A percentile compares a stretch with the other conserved stretches of the same genome.
Conservation (phyloP, 2,888 invertebrate species). For the Copidosoma aretas region DNA sequence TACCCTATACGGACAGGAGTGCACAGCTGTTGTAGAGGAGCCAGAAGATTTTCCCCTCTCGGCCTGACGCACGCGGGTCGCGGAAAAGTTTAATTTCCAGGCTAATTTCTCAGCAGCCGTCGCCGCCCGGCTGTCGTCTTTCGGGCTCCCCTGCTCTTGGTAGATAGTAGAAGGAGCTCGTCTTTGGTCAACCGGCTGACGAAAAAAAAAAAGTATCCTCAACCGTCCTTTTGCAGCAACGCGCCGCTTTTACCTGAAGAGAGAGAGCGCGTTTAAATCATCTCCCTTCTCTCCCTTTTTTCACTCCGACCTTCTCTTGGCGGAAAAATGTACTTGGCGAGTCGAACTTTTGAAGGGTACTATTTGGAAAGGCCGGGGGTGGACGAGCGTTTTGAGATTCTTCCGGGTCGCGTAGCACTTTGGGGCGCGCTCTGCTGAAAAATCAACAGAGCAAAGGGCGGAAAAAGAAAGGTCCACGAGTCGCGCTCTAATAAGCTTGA, state of each 20-base stretch:
- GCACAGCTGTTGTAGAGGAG: background rate
- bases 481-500: no score
- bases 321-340: no score
- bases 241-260: constrained; percentile 5
- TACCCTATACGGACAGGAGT: background rate
- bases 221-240: constrained; percentile 1
- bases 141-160: constrained; percentile 37
- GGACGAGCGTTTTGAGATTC: no score
- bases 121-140: constrained; percentile 20
- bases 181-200: no score
- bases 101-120: constrained; percentile 52
- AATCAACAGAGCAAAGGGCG: no score
- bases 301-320: no score
- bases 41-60: constrained; percentile 15
- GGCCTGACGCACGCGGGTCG: constrained; percentile 27
- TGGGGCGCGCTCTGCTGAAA: no score
- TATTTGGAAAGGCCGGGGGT: no score
- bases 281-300: background rate
- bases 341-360: no score
- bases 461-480: no score
- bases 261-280: background rate
- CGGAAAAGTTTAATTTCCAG: constrained; percentile 55
- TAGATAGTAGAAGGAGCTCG: constrained; percentile 40
- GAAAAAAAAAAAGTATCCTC: constrained; percentile 33
- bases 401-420: no score